Conservation (phyloP, 2,888 invertebrate species). For the Gerris lacustris region DNA sequence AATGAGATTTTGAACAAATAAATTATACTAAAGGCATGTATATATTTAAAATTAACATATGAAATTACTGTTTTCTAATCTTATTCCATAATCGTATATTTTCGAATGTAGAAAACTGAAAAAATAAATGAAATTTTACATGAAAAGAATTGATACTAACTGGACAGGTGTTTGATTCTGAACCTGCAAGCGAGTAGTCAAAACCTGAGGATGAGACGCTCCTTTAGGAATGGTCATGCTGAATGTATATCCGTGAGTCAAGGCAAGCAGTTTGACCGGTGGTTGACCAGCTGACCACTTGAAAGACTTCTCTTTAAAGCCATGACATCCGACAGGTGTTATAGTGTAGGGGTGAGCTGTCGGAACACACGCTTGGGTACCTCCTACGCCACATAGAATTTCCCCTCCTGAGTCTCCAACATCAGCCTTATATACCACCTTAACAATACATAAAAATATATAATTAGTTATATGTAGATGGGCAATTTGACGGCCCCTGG, state of each 20-base stretch:
- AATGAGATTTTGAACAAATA: too few relatives aligned
- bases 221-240: conserved; percentile 41
- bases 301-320: conserved; percentile 44
- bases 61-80: too few relatives aligned
- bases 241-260: conserved; percentile 44
- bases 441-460: conserved; percentile 5
- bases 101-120: too few relatives aligned
- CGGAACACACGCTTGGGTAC: conserved; percentile 53
- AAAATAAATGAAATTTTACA: too few relatives aligned
- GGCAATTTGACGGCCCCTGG: too few relatives aligned
- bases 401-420: conserved; percentile 22
- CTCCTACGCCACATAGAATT: conserved; percentile 27
- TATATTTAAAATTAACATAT: too few relatives aligned
- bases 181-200: neutral
- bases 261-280: conserved; percentile 40
- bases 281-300: neutral
- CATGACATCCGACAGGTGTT: conserved; percentile 67
- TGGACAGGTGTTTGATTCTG: neutral
- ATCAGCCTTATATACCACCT: conserved; percentile 21
- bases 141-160: neutral
- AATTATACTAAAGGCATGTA: too few relatives aligned
- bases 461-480: neutral
- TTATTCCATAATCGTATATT: too few relatives aligned
- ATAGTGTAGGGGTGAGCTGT: conserved; percentile 56
- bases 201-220: neutral